Base-by-base conservation (phyloP, 1,140 invertebrate genomes). In the Sycobia sp. region DNA sequence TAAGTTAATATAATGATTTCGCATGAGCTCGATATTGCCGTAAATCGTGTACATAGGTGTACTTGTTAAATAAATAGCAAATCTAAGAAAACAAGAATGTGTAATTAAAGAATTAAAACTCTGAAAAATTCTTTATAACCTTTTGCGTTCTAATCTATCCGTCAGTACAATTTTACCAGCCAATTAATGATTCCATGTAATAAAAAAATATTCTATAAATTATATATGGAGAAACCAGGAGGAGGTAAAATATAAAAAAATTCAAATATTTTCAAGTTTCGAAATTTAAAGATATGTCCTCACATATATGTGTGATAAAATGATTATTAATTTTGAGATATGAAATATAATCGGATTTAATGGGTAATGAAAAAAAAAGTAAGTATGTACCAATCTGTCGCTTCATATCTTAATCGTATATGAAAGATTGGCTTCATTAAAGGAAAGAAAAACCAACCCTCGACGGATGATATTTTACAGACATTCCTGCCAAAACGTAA, bases 401-500 rank as follows among this genome's bases (percentile, higher is more conserved):
- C 49, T 46, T 25, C 34, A 13, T 44, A 47, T 58, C 13, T 58
- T 23, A 47, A 14, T 20, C 22, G 11, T 50, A 13, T 18, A 29
- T 49, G n/a, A 14, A 32, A 32, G 54, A 57, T 46, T 39, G 39
- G 44, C 56, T 58, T 36, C 14, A 47, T 47, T 13, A 27, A 49
- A 14, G 67, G 67, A 72, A 68, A 51, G 67, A 67, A 63, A 66
- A 66, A 62, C 32, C 39, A 47, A 49, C 23, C 18, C 53, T 56
- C 23, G 44, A 63, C 44, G 36, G 46, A 55, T 29, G 53, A 63
- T 55, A 54, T 47, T 55, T 50, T 71, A 70, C 71, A 59, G 57
- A 71, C 68, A 73, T 73, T 73, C 71, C 71, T 73, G 71, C 71
- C 71, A 73, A 73, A 73, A 72, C 39, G 38, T 53, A 61, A 49